Evolutionary conservation across 2,888 invertebrate genomes (phyloP).

Genomic region (Drosophila acutilabella): DNA sequence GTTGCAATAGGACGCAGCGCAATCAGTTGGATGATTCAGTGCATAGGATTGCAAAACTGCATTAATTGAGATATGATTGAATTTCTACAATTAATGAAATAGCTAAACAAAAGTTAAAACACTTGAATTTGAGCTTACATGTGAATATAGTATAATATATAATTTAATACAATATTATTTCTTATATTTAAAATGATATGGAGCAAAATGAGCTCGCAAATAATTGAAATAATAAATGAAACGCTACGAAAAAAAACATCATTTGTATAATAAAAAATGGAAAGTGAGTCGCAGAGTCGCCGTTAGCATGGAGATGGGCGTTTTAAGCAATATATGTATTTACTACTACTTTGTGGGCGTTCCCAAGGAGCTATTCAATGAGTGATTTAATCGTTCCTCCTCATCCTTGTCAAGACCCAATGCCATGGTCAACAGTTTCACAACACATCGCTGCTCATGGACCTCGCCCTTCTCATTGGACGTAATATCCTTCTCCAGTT

Average conservation of each 20-base stretch:
- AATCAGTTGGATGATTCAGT: slow-evolving; percentile 18
- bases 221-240: slow-evolving; percentile 29
- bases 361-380: slow-evolving; percentile 71
- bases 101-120: neutral
- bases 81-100: neutral
- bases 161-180: slow-evolving; percentile 60
- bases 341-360: slow-evolving; percentile 67
- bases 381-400: slow-evolving; percentile 76
- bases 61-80: neutral
- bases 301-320: neutral
- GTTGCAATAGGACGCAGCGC: slow-evolving; percentile 10
- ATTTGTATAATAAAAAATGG: slow-evolving; percentile 41
- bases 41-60: neutral
- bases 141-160: slow-evolving; percentile 49
- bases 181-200: slow-evolving; percentile 51
- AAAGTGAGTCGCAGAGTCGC: slow-evolving; percentile 31
- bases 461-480: slow-evolving; percentile 86
- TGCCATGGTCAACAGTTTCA: slow-evolving; percentile 91
- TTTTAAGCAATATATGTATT: slow-evolving; percentile 5
- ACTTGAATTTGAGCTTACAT: slow-evolving; percentile 34
- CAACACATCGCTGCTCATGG: slow-evolving; percentile 91
- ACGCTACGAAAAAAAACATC: slow-evolving; percentile 32
- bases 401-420: slow-evolving; percentile 87
- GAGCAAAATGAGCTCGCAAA: slow-evolving; percentile 23
- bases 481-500: slow-evolving; percentile 94